A percentile compares a stretch with the other conserved stretches of the same genome.
These are phyloP conservation scores for Caerostris extrusa DNA, from an alignment of 1,140 invertebrate genomes.

Conservation along the genomic window DNA sequence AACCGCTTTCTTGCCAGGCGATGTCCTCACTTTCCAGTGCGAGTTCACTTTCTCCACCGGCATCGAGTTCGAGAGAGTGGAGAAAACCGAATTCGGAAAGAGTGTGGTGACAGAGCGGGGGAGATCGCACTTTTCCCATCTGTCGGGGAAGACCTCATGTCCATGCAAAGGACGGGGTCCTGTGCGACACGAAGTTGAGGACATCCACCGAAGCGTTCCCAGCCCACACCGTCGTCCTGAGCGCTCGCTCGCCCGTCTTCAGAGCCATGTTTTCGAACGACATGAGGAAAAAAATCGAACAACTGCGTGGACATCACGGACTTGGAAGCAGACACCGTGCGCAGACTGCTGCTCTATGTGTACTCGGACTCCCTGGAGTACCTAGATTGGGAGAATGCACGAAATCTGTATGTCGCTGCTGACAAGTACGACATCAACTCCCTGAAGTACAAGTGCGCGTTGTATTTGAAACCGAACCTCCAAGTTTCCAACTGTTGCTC, in stretches of 20 bases:
- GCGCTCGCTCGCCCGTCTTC: slow-evolving; percentile 22
- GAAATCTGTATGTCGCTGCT: neutral
- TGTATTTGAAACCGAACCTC: neutral
- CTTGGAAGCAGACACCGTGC: neutral
- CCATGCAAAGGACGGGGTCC: too few species aligned
- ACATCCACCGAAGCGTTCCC: too few species aligned
- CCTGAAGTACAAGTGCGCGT: neutral
- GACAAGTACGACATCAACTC: neutral
- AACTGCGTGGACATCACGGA: neutral
- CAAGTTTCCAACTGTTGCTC: neutral
- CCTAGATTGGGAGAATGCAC: neutral
- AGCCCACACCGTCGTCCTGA: neutral
- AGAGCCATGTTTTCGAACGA: neutral
- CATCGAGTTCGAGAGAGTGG: neutral
- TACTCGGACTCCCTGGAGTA: neutral
- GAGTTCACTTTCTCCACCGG: neutral
- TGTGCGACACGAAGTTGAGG: too few species aligned
- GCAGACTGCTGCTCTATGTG: neutral
- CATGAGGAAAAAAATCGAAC: neutral
- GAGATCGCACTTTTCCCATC: neutral
- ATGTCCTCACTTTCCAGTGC: neutral
- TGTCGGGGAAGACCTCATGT: too few species aligned
- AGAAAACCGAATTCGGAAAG: neutral
- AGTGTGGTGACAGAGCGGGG: neutral
- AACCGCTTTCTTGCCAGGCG: too few species aligned